Evolutionary conservation across 2,797 vertebrate species (phyloP), one percentile per base, ranked within the genome.

Genomic region (Lates japonicus): DNA sequence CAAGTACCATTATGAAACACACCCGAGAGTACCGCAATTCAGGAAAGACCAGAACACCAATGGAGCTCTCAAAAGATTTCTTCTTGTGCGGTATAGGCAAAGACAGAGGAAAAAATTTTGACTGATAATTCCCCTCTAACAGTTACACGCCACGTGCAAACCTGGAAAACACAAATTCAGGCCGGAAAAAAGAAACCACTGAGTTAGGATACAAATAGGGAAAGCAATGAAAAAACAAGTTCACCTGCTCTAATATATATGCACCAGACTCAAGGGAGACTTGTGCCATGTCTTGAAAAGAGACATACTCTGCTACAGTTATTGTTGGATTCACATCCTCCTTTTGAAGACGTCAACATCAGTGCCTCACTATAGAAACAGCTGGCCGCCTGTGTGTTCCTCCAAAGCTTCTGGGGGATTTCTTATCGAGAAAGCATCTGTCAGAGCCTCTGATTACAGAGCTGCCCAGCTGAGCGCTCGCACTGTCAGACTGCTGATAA

Each of bases 371-470:
- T 74, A 51, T 85, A 69, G 87, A 85, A 87, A 89, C 82, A 87
- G 82, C 84, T 85, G 82, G 74, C 67, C 19, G 63, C 54, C 82
- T 87, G 86, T 82, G 89, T 90, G 85, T 89, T 86, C 86, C 74
- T 71, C 58, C 74, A 52, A 63, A 85, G 58, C 71, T 77, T 80
- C 70, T 76, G 74, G 71, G 87, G 82, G 83, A 82, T 83, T 29
- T 89, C 87, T 94, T 93, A 94, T 94, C 75, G 90, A 94, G 87
- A 93, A 94, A 94, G 90, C 94, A 93, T 95, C 93, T 90, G 94
- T 91, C 91, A 87, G 83, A 82, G 60, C 65, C 63, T 81, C 74
- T 90, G 90, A 93, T 93, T 88, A 87, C 85, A 83, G 83, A 80
- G 80, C 78, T 62, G 71, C 83, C 79, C 84, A 76, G 84, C 87